phyloP scores from a whole-genome alignment of 2,888 invertebrate genomes.

The Xestoiulus laeticollis region DNA sequence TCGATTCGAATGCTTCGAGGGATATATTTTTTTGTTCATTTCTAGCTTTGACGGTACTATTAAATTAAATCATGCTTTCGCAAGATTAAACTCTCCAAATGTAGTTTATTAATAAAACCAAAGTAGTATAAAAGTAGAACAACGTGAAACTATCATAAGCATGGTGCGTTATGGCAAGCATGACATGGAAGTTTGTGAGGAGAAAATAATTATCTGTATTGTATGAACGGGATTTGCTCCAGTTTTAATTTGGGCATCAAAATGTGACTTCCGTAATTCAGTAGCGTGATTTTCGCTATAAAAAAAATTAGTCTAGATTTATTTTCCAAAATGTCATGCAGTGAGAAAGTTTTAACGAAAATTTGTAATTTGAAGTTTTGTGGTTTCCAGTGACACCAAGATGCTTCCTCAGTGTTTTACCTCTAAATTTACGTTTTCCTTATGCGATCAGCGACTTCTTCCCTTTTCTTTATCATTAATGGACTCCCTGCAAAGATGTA shows the following conservation, averaged over 20 bases:
- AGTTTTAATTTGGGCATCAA: constrained; percentile 5
- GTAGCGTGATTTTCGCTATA: background rate
- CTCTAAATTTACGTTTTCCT: background rate
- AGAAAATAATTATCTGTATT: background rate
- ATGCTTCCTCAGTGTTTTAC: background rate
- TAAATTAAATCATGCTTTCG: background rate
- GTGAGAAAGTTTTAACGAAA: background rate
- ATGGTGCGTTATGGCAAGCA: background rate
- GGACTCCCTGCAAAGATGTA: constrained; percentile 27
- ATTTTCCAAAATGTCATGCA: background rate
- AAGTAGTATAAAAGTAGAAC: background rate
- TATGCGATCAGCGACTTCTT: background rate
- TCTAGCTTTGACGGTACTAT: background rate
- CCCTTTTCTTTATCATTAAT: background rate
- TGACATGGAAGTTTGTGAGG: background rate
- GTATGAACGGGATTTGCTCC: background rate
- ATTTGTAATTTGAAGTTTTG: background rate
- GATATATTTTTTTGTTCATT: background rate
- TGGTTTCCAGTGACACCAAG: background rate
- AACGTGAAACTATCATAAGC: background rate
- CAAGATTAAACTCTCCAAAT: constrained; percentile 17
- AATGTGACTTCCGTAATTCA: background rate
- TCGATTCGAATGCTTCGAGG: background rate
- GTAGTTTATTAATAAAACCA: background rate
- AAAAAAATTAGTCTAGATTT: background rate